These are phyloP conservation scores for Aepyceros melampus DNA, from an alignment of 2,113 vertebrate species.

Conservation along the genomic window DNA sequence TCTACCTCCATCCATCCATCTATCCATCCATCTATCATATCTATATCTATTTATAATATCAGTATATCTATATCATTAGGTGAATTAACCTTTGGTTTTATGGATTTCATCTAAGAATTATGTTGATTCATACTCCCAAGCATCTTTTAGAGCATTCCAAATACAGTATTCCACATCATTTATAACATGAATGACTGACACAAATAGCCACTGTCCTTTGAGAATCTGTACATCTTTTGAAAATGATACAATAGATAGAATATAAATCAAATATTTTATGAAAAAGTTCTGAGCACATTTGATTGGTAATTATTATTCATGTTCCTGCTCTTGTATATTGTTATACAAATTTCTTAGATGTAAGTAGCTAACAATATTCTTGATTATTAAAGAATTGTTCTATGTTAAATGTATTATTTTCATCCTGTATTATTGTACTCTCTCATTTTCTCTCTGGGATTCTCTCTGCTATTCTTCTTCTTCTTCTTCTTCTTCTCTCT, in stretches of 20 bases:
- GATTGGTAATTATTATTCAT: slow-evolving; percentile 4
- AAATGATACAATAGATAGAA: background rate
- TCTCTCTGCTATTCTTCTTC: background rate
- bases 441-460: background rate
- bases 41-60: background rate
- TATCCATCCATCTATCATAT: background rate
- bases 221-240: slow-evolving; percentile 34
- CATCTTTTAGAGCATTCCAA: background rate
- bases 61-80: background rate
- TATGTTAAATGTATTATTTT: background rate
- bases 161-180: background rate
- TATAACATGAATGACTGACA: background rate
- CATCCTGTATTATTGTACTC: background rate
- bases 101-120: background rate
- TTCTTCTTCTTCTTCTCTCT: background rate
- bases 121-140: background rate
- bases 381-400: background rate
- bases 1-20: background rate
- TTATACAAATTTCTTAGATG: background rate
- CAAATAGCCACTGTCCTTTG: background rate
- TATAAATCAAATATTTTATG: slow-evolving; percentile 34
- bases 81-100: background rate
- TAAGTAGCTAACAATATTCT: background rate
- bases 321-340: background rate
- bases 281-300: slow-evolving; percentile 34